Conservation (phyloP, 2,797 vertebrate genomes). For the Myiotriccus ornatus region DNA sequence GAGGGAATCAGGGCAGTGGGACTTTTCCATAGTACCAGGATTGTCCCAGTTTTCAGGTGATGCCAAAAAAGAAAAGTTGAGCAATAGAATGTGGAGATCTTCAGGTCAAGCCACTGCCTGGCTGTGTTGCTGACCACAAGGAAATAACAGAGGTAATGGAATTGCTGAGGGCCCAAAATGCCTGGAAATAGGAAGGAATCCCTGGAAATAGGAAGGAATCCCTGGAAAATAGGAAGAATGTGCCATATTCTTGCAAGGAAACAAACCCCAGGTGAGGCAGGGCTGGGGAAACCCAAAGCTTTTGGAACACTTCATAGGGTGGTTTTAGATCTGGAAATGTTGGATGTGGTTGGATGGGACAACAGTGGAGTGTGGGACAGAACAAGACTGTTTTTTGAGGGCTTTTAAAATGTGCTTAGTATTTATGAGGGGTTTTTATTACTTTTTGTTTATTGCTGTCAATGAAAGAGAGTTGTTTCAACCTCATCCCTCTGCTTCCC, state of each 20-base stretch:
- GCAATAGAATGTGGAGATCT: background rate
- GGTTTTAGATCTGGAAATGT: background rate
- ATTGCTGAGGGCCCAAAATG: background rate
- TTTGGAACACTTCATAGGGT: background rate
- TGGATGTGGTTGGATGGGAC: background rate
- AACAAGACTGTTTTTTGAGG: background rate
- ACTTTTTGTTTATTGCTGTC: background rate
- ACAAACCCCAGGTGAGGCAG: background rate
- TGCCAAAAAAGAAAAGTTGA: background rate
- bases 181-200: background rate
- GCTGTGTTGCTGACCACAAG: rapidly evolving
- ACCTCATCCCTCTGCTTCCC: background rate
- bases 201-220: background rate
- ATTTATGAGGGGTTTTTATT: background rate
- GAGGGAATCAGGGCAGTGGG: background rate
- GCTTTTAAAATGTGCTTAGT: background rate
- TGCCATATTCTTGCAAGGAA: background rate
- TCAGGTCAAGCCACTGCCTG: background rate
- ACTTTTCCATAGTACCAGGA: rapidly evolving
- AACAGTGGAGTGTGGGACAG: background rate
- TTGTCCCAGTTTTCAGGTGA: background rate
- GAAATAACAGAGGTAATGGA: background rate
- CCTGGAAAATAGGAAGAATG: background rate
- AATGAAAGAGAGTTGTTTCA: background rate
- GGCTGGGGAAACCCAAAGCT: background rate